Evolutionary conservation across 2,113 vertebrate genomes (phyloP).

Genomic region (Eptatretus burgeri): DNA sequence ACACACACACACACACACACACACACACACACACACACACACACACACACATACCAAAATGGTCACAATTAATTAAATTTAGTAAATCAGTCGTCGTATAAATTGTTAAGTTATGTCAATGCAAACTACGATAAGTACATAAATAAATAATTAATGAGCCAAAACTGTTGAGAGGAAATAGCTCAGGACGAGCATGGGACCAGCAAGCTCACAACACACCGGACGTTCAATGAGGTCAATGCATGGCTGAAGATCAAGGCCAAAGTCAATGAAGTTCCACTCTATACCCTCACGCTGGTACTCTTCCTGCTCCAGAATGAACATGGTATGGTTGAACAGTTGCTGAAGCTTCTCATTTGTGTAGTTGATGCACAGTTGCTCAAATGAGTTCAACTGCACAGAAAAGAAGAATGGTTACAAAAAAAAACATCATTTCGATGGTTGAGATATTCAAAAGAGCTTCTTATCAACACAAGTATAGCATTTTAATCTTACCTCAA

Average conservation of each 20-base stretch:
- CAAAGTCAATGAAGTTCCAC: slow-evolving; percentile 98
- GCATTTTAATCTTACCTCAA: slow-evolving; percentile 31
- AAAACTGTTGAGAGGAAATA: too few species aligned
- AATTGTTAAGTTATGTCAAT: too few species aligned
- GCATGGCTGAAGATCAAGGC: slow-evolving; percentile 79
- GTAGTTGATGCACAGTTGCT: slow-evolving; percentile 93
- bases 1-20: too few species aligned
- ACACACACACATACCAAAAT: too few species aligned
- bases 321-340: slow-evolving; percentile 98
- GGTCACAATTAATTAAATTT: too few species aligned
- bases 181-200: too few species aligned
- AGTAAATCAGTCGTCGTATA: too few species aligned
- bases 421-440: background rate
- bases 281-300: slow-evolving; percentile 92
- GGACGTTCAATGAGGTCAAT: slow-evolving; percentile 80
- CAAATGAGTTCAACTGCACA: slow-evolving; percentile 72
- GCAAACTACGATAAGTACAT: too few species aligned
- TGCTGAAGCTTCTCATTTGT: slow-evolving; percentile 97
- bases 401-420: background rate
- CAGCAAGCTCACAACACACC: slow-evolving; percentile 19
- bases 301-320: slow-evolving; percentile 91
- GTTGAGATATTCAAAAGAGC: background rate
- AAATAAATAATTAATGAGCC: too few species aligned
- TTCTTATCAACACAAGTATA: background rate
- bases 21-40: too few species aligned